Evolutionary conservation across 2,888 invertebrate genomes (phyloP).

Genomic region (Drosophila austrosaltans): DNA sequence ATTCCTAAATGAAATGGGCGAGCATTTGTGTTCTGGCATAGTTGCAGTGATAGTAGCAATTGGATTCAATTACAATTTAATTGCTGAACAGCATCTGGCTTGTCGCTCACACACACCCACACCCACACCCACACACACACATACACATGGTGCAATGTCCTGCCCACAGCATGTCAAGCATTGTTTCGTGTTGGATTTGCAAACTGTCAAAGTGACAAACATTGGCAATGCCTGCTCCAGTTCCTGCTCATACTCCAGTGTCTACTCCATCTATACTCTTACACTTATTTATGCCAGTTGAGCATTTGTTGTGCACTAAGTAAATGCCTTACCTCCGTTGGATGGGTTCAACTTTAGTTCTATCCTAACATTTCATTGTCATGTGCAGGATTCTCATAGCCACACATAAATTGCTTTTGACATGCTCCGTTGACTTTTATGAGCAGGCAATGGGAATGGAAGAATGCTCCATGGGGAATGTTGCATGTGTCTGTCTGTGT

Average conservation of each 20-base stretch:
- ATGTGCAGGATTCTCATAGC: constrained; percentile 36
- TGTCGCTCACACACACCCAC: not conserved
- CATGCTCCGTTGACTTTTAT: constrained; percentile 75
- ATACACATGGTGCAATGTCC: not conserved
- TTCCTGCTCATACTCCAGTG: not conserved
- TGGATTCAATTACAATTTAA: constrained; percentile 76
- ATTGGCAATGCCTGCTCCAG: constrained; percentile 40
- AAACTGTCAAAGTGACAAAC: constrained; percentile 75
- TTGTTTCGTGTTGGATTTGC: constrained; percentile 69
- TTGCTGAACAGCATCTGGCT: constrained; percentile 38
- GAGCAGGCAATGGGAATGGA: constrained; percentile 35
- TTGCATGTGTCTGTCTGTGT: too few relatives aligned
- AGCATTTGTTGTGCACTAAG: constrained; percentile 52
- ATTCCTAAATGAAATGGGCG: not conserved
- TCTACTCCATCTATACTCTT: constrained; percentile 17
- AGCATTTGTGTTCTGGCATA: too few relatives aligned
- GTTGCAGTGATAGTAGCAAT: constrained; percentile 31
- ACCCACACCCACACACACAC: not conserved
- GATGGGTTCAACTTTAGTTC: not conserved
- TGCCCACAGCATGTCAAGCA: constrained; percentile 24
- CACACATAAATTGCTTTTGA: constrained; percentile 76
- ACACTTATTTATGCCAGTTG: constrained; percentile 70
- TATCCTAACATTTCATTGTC: constrained; percentile 18
- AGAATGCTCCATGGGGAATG: not conserved
- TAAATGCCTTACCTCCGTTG: constrained; percentile 20